Base-by-base conservation (phyloP, 2,797 vertebrate species). In the Tiaroga cobitis region DNA sequence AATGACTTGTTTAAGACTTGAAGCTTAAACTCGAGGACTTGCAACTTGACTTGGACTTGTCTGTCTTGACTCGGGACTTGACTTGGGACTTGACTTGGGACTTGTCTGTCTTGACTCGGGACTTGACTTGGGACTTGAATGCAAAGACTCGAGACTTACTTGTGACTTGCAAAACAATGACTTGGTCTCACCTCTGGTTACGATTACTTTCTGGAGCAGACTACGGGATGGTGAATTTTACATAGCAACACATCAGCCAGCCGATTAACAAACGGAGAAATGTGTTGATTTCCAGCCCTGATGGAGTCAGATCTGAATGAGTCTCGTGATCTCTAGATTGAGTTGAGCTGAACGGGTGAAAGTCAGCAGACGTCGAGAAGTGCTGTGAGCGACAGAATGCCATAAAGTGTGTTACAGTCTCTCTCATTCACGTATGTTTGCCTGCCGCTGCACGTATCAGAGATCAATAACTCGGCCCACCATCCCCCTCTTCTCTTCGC, bases 381-480 rank as follows among this genome's bases (percentile, higher is more conserved):
- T 26, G 81, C 83, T 68, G 76, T 49, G 49, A 39, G 81, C 26
- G 70, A 70, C 76, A 76, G 70, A 86, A 74, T 83, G 24, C 24
- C 19, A 56, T 65, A 4, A 29, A 29, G 69, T 29, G n/a, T 72
- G 63, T 54, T 87, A 63, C 34, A 51, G 78, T 92, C 91, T 93
- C 91, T 91, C 91, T 93, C 93, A 93, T 93, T 93, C 86, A 94
- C 92, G 89, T 90, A 82, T 94, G 94, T 95, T 95, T 95, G 95
- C 93, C 93, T 94, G 92, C 93, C 94, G 94, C 94, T 94, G 93
- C 94, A 95, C 94, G 86, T 89, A 95, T 93, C 91, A 87, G 81
- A 91, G 94, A 95, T 95, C 94, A 95, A 95, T 95, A 95, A 89
- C 87, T 88, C 90, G 7, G 91, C 92, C 93, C 94, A 93, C 93